These are phyloP conservation scores for Burhinus oedicnemus DNA, from an alignment of 2,113 vertebrate genomes.

Conservation along the genomic window DNA sequence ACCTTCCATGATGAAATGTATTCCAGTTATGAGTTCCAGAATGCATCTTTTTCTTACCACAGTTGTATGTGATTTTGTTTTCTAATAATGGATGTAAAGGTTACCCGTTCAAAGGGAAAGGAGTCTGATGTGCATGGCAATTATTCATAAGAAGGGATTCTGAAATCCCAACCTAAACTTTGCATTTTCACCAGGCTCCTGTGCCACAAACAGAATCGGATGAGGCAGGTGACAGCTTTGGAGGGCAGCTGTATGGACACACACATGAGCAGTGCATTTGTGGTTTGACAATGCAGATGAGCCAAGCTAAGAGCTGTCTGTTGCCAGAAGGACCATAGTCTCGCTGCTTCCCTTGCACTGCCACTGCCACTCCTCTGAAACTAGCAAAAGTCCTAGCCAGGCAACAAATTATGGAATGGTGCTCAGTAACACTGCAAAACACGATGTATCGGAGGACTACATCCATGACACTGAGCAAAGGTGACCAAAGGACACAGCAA, in stretches of 20 bases:
- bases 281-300: background rate
- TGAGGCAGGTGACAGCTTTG: background rate
- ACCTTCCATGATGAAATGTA: background rate
- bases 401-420: background rate
- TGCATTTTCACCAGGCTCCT: background rate
- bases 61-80: background rate
- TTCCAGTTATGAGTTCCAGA: background rate
- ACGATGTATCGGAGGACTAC: background rate
- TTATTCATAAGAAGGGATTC: background rate
- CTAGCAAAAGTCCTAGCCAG: background rate
- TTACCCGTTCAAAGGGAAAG: background rate
- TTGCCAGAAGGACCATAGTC: background rate
- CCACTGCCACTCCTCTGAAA: background rate
- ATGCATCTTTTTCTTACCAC: background rate
- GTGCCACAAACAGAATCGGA: background rate
- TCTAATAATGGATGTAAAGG: background rate
- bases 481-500: background rate
- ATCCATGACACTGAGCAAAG: background rate
- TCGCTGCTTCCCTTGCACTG: background rate
- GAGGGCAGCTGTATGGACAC: background rate
- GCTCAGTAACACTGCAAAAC: background rate
- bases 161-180: background rate
- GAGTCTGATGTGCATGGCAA: too few species aligned
- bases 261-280: background rate
- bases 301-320: background rate